Conservation (phyloP, 2,888 invertebrate genomes). For the Thelaira solivaga region DNA sequence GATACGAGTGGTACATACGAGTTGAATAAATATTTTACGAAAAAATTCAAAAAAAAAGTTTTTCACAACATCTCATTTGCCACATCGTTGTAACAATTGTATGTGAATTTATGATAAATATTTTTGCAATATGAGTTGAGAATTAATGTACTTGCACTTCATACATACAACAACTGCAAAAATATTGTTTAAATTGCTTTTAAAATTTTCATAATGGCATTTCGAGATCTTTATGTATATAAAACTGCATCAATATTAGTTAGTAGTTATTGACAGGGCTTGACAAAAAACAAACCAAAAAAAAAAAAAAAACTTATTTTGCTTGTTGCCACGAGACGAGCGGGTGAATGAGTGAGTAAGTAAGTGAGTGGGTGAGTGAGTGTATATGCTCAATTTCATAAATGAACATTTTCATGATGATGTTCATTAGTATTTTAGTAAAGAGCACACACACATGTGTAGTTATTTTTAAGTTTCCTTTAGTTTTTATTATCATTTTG, state of each 20-base stretch:
- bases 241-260: constrained; percentile 1
- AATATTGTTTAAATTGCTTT: constrained; percentile 28
- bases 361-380: no score
- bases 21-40: constrained; percentile 23
- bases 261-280: constrained; percentile 23
- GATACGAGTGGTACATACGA: not conserved
- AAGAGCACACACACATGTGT: not conserved
- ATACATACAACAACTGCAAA: no score
- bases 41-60: constrained; percentile 4
- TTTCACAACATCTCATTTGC: constrained; percentile 17
- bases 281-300: no score
- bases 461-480: not conserved
- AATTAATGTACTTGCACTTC: not conserved
- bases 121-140: constrained; percentile 7
- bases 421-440: not conserved
- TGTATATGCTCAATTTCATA: not conserved
- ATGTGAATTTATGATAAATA: constrained; percentile 28
- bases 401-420: not conserved
- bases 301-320: no score
- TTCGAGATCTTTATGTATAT: not conserved
- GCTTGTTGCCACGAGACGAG: no score
- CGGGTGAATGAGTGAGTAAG: no score
- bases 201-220: constrained; percentile 3
- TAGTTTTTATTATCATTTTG: not conserved
- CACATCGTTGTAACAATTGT: constrained; percentile 26